These are phyloP conservation scores for Meleagris gallopavo DNA, from an alignment of 2,113 vertebrate genomes.

Conservation along the genomic window DNA sequence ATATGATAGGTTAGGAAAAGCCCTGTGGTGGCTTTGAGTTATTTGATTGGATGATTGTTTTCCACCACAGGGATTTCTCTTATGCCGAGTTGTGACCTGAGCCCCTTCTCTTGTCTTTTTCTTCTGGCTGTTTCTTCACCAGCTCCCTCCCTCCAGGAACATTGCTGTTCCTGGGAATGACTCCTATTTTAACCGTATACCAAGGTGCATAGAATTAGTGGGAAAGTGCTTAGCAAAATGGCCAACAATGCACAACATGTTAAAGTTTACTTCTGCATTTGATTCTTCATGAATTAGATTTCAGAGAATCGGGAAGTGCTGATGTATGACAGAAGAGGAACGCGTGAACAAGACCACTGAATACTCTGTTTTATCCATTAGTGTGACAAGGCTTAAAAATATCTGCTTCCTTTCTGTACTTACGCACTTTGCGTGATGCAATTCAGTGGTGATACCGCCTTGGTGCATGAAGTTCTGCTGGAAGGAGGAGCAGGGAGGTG, in stretches of 20 bases:
- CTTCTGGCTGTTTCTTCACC: neutral
- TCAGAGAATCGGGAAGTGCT: constrained; percentile 62
- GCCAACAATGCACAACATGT: neutral
- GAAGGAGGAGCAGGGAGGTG: neutral
- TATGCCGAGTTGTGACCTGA: neutral
- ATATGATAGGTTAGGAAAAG: constrained; percentile 12
- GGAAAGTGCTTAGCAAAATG: neutral
- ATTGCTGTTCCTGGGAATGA: neutral
- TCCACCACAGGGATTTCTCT: neutral
- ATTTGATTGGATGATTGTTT: neutral
- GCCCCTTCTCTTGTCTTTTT: neutral
- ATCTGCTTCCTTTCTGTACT: constrained; percentile 21
- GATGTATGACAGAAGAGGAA: constrained; percentile 31
- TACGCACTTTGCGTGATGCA: neutral
- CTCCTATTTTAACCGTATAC: neutral
- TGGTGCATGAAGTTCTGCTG: neutral
- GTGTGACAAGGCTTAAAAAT: neutral
- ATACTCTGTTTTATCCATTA: neutral
- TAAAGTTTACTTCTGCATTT: constrained; percentile 68
- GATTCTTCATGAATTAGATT: constrained; percentile 54
- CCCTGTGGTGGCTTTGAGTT: neutral
- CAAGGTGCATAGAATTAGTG: neutral
- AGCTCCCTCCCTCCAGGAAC: neutral
- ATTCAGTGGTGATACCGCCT: neutral
- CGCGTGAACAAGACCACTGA: neutral